A percentile compares a stretch with the other conserved stretches of the same genome.
phyloP scores from a whole-genome alignment of 2,797 vertebrate genomes.

The Austrolebias charrua region DNA sequence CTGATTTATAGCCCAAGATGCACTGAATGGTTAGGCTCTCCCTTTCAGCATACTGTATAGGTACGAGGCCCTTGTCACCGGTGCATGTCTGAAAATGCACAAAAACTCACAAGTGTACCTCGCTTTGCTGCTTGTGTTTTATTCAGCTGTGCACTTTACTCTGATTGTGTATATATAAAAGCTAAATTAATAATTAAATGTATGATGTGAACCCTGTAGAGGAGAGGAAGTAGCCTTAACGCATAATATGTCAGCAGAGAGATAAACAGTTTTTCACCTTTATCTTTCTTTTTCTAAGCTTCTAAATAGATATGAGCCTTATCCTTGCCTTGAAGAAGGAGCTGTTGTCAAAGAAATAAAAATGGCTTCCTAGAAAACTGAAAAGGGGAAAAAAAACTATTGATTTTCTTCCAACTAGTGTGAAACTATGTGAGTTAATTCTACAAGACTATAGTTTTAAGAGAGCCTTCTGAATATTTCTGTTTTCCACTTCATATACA shows the following conservation, averaged over 20 bases:
- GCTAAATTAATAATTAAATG: conserved; percentile 25
- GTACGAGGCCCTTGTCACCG: conserved; percentile 29
- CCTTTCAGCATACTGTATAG: conserved; percentile 53
- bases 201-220: conserved; percentile 45
- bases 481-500: conserved; percentile 39
- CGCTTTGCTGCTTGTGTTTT: conserved; percentile 26
- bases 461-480: conserved; percentile 44
- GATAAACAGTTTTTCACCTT: conserved; percentile 60
- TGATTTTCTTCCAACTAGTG: conserved; percentile 25
- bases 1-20: conserved; percentile 79
- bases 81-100: conserved; percentile 37
- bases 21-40: conserved; percentile 53
- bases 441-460: conserved; percentile 43
- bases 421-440: conserved; percentile 44
- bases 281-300: conserved; percentile 68
- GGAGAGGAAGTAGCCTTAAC: conserved; percentile 51
- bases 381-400: conserved; percentile 38
- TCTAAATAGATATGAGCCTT: conserved; percentile 68
- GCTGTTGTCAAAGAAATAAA: conserved; percentile 59
- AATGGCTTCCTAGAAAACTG: conserved; percentile 47
- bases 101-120: conserved; percentile 22
- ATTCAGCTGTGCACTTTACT: conserved; percentile 29
- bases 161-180: conserved; percentile 22
- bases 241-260: conserved; percentile 58
- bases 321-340: conserved; percentile 60